phyloP scores from a whole-genome alignment of 2,113 vertebrate species.

The Corythornis madagascariensis region DNA sequence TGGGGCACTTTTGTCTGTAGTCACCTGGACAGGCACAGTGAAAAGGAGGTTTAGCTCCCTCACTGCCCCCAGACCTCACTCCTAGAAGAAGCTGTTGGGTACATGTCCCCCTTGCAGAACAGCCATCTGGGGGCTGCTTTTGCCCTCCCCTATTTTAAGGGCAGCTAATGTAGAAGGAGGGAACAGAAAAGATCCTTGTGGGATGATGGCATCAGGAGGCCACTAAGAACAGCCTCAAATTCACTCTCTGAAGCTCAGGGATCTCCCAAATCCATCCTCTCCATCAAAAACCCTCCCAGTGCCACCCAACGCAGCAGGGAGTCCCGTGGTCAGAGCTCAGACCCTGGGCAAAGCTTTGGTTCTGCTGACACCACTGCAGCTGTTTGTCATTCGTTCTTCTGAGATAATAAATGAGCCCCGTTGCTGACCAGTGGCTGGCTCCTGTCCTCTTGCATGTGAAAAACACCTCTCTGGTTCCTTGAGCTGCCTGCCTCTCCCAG shows the following conservation, averaged over 20 bases:
- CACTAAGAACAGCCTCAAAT: background rate
- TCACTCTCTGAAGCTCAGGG: conserved; percentile 33
- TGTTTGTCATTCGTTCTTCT: background rate
- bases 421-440: conserved; percentile 22
- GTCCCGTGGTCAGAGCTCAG: background rate
- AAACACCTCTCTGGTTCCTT: background rate
- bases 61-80: background rate
- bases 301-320: background rate
- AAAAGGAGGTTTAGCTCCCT: background rate
- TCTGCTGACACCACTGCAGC: conserved; percentile 32
- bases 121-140: background rate
- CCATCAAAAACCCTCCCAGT: background rate
- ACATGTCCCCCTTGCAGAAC: background rate
- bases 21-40: background rate
- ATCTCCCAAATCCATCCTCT: background rate
- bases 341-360: conserved; percentile 37
- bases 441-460: background rate
- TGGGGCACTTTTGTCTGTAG: background rate
- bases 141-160: background rate
- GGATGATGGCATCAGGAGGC: background rate
- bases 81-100: background rate
- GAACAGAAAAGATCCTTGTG: background rate
- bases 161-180: background rate
- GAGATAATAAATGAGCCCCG: conserved; percentile 47
- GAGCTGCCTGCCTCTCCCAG: background rate